These are phyloP conservation scores for Harmothoe impar DNA, from an alignment of 2,888 invertebrate genomes.

Conservation along the genomic window DNA sequence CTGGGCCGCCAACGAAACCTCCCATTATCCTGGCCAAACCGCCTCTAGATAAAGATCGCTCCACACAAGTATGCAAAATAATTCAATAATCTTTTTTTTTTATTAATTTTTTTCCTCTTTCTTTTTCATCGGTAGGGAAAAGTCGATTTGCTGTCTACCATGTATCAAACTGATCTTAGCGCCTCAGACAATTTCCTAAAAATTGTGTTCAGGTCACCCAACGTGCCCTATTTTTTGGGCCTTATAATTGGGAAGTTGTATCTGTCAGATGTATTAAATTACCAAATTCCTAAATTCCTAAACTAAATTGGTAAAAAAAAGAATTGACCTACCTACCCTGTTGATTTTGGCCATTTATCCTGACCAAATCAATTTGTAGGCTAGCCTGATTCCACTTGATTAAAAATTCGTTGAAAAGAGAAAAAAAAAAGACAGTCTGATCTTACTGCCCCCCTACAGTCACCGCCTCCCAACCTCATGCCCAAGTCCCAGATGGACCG, in stretches of 20 bases:
- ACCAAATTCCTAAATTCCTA: no score
- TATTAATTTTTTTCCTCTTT: neutral
- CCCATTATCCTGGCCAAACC: constrained; percentile 51
- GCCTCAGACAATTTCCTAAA: neutral
- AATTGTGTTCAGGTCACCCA: neutral
- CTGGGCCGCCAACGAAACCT: neutral
- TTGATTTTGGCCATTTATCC: no score
- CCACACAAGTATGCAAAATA: neutral
- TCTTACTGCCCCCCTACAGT: neutral
- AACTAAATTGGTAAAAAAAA: no score
- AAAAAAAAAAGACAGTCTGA: no score
- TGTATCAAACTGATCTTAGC: neutral
- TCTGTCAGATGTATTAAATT: no score
- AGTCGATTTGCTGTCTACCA: neutral
- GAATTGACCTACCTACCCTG: no score
- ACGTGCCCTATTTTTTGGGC: neutral
- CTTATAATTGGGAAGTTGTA: neutral
- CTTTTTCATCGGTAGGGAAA: neutral
- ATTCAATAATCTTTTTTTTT: neutral
- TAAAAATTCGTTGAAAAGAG: no score
- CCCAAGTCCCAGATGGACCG: neutral
- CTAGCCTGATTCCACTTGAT: no score
- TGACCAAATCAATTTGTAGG: no score
- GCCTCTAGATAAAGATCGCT: neutral
- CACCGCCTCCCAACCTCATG: neutral